Evolutionary conservation across 2,888 invertebrate genomes (phyloP).

Genomic region (Dasysyrphus tricinctus): DNA sequence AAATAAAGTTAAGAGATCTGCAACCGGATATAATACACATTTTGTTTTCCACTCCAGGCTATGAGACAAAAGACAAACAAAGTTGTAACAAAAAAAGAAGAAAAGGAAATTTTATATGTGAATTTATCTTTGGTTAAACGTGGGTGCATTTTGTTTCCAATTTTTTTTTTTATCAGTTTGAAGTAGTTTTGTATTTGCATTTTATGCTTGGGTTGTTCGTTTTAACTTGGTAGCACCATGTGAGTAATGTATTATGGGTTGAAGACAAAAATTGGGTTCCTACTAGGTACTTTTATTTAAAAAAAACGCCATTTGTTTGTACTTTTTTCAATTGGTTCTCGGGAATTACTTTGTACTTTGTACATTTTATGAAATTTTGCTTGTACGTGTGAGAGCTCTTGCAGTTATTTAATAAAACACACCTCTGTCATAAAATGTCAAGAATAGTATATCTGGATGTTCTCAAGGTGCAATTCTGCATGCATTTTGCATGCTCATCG

Average conservation of each 20-base stretch:
- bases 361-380: neutral
- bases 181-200: neutral
- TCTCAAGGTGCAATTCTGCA: too few relatives aligned
- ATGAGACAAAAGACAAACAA: slow-evolving; percentile 8
- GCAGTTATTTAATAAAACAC: too few relatives aligned
- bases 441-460: too few relatives aligned
- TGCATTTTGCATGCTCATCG: too few relatives aligned
- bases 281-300: neutral
- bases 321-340: neutral
- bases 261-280: too few relatives aligned
- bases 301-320: too few relatives aligned
- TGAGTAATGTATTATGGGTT: neutral
- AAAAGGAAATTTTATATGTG: neutral
- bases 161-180: neutral
- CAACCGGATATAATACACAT: slow-evolving; percentile 12
- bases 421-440: too few relatives aligned
- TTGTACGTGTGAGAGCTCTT: neutral
- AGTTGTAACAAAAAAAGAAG: slow-evolving; percentile 2
- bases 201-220: neutral
- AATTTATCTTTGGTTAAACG: slow-evolving; percentile 5
- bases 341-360: neutral
- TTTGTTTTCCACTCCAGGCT: slow-evolving; percentile 14
- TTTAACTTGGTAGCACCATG: neutral
- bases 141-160: neutral
- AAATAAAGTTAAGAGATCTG: slow-evolving; percentile 2